Base-by-base conservation (phyloP, 2,113 vertebrate genomes). In the Aegotheles bennettii region DNA sequence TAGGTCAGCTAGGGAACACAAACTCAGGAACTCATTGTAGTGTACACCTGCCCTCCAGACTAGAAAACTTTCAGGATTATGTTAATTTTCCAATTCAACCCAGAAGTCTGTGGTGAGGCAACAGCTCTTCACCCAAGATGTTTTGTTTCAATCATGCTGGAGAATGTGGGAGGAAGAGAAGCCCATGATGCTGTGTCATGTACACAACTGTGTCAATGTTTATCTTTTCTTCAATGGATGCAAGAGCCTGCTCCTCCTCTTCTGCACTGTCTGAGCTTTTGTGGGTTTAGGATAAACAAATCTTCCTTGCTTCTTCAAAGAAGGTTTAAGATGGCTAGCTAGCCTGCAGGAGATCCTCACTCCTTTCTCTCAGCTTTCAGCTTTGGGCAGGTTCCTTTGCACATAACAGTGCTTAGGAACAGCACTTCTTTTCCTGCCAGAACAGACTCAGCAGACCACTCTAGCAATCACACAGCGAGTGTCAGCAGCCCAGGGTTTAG, bases 111-210 rank as follows among this genome's bases (percentile, higher is more conserved):
- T 43, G 23, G 12, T 36, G 77, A 70, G 61, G 24, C 7, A 78
- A 13, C 17, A 74, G 18, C 33, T 75, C 9, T 81, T 74, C 40
- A 28, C 50, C 13, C 16, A 35, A 67, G 21, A 28, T 4, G 1
- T 43, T 80, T 67, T 88, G 16, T 64, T 67, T 68, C 47, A 51
- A 50, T 71, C 17, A 23, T 33, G 43, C 21, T 75, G 42, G 23
- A 95, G 56, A 35, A 54, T 68, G 7, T 60, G 36, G 13, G 43
- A 67, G 23, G 76, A 94, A 75, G n/a, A 59, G 25, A 31, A 91
- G 43, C 6, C 21, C 28, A 3, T 48, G 35, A 5, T 74, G 4
- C 6, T 31, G 35, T 21, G 19, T 76, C 43, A 36, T 0, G 0
- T 16, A 29, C 11, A 16, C 5, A 33, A 10, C 7, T 16, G 16